A percentile compares a stretch with the other conserved stretches of the same genome.
Evolutionary conservation across 2,888 invertebrate genomes (phyloP).

Genomic region (Xylota sylvarum): DNA sequence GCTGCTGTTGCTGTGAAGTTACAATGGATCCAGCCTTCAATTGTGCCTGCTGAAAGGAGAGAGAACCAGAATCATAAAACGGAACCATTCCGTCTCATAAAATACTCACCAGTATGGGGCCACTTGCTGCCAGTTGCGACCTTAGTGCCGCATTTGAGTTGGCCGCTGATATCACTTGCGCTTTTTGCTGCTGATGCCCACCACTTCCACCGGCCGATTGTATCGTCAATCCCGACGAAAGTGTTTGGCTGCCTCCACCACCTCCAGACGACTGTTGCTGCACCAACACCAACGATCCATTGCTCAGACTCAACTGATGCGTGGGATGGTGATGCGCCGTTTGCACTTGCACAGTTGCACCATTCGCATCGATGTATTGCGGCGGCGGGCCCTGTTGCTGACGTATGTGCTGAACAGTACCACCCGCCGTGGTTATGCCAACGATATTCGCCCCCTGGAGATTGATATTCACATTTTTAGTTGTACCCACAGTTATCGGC

Average conservation of each 20-base stretch:
- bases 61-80: constrained; percentile 44
- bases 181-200: constrained; percentile 81
- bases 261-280: constrained; percentile 81
- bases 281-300: constrained; percentile 83
- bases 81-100: constrained; percentile 17
- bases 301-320: constrained; percentile 83
- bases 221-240: constrained; percentile 82
- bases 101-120: constrained; percentile 89
- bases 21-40: constrained; percentile 86
- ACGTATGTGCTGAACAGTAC: constrained; percentile 81
- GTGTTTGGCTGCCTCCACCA: constrained; percentile 78
- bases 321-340: constrained; percentile 79
- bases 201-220: constrained; percentile 82
- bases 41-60: constrained; percentile 88
- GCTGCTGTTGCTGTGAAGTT: constrained; percentile 81
- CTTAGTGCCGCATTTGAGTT: constrained; percentile 84
- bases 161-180: constrained; percentile 79
- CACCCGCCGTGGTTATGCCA: constrained; percentile 80
- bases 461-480: constrained; percentile 80
- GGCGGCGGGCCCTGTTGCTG: constrained; percentile 79
- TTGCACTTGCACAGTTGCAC: constrained; percentile 80
- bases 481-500: constrained; percentile 61
- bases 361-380: constrained; percentile 80
- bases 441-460: constrained; percentile 80
- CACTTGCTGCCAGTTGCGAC: constrained; percentile 84